Evolutionary conservation across 2,888 invertebrate species (phyloP).

Genomic region (Volucella bombylans): DNA sequence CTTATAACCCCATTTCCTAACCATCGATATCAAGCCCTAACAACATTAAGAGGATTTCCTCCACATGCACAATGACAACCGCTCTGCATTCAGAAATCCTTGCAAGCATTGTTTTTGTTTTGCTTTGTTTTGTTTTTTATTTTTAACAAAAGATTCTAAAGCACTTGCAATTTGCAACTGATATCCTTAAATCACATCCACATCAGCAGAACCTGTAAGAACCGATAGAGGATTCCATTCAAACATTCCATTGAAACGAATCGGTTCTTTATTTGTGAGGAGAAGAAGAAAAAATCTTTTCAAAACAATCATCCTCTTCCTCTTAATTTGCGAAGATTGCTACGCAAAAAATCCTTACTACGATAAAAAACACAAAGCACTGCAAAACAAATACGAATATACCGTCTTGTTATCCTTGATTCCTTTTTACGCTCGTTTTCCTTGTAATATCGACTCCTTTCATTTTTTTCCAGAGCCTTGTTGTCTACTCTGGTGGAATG

Average conservation of each 20-base stretch:
- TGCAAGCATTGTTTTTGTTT: background rate
- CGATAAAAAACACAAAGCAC: constrained; percentile 18
- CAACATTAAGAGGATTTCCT: too few species aligned
- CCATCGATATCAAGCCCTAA: too few species aligned
- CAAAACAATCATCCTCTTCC: constrained; percentile 41
- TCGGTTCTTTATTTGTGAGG: background rate
- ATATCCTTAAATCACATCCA: background rate
- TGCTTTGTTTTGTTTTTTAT: background rate
- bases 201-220: background rate
- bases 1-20: too few species aligned
- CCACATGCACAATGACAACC: too few species aligned
- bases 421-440: constrained; percentile 28
- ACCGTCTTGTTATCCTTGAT: constrained; percentile 34
- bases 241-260: background rate
- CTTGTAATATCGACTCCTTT: constrained; percentile 43
- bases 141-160: constrained; percentile 5
- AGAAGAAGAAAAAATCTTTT: background rate
- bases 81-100: too few species aligned
- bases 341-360: background rate
- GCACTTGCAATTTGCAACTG: constrained; percentile 21
- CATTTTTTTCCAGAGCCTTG: constrained; percentile 23
- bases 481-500: background rate
- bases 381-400: constrained; percentile 16
- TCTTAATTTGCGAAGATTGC: constrained; percentile 45
- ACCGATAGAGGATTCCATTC: background rate